A percentile compares a stretch with the other conserved stretches of the same genome.
These are phyloP conservation scores for Clinocottus analis DNA, from an alignment of 2,113 vertebrate species.

Conservation along the genomic window DNA sequence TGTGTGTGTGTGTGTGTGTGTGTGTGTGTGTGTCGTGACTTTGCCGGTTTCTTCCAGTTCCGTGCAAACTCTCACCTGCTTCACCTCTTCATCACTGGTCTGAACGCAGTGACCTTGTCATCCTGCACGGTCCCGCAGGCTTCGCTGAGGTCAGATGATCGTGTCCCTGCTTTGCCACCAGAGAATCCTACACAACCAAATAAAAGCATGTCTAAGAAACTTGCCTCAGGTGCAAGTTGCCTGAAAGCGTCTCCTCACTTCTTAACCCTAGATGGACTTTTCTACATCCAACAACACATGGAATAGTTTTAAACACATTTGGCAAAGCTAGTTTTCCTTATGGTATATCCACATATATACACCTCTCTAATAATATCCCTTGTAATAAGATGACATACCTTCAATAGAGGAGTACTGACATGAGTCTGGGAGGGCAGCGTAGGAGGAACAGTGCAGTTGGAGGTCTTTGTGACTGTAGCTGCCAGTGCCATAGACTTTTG, in stretches of 20 bases:
- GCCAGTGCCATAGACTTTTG: conserved; percentile 83
- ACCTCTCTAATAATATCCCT: background rate
- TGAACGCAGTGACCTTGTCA: conserved; percentile 88
- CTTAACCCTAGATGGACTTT: background rate
- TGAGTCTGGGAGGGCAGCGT: conserved; percentile 83
- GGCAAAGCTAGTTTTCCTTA: background rate
- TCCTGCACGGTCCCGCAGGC: conserved; percentile 75
- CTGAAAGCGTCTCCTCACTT: conserved; percentile 1
- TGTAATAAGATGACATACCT: conserved; percentile 79
- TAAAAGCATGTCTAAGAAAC: conserved; percentile 44
- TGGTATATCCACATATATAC: too few relatives aligned
- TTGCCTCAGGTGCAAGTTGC: background rate
- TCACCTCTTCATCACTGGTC: conserved; percentile 92
- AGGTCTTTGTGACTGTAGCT: conserved; percentile 85
- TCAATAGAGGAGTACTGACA: conserved; percentile 88
- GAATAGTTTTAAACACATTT: background rate
- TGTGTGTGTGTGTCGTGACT: conserved; percentile 37
- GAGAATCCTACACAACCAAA: conserved; percentile 78
- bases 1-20: conserved; percentile 32
- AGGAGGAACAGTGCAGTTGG: conserved; percentile 86
- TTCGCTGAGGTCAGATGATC: conserved; percentile 77
- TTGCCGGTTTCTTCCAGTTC: conserved; percentile 50
- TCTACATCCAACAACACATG: background rate
- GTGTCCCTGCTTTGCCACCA: conserved; percentile 73
- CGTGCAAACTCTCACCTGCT: conserved; percentile 82